Base-by-base conservation (phyloP, 1,140 invertebrate genomes). In the Aporrectodea caliginosa region DNA sequence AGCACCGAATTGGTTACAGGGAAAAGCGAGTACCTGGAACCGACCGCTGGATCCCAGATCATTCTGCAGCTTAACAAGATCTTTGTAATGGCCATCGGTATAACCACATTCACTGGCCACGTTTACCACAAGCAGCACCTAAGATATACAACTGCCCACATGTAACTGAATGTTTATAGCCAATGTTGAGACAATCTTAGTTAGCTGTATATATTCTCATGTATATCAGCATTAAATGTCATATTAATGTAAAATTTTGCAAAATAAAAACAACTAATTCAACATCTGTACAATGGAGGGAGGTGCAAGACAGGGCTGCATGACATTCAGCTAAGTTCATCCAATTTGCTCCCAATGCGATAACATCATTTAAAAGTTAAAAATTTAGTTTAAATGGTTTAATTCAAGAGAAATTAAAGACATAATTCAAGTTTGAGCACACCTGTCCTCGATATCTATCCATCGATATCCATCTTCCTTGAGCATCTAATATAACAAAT, bases 1-100 rank as follows among this genome's bases (percentile, higher is more conserved):
- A 0, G 90, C 89, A n/a, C 89, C 91, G 88, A 98, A 98, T 85
- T 98, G 95, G 88, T 98, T 97, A 85, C 95, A 97, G 0, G 96
- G 96, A 88, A 98, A 98, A 1, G 92, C 96, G 72, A 88, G 75
- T 14, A 88, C 83, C 71, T 94, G 84, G 90, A 91, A 79, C 95
- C 88, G 32, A 92, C 92, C 82, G 91, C 87, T 16, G 83, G 85
- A 35, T 92, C 91, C 35, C 86, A 90, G 85, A 27, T 85, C 91
- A 69, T 93, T 90, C 84, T 94, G 92, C 6, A 96, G 85, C 78
- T 91, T 89, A 33, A 92, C 92, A n/a, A 96, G 88, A 84, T 93
- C 91, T 82, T 86, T 91, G 86, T 95, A 95, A 86, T 95, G 94
- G 30, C 89, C 91, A 31, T 92, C 91, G 2, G 94, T 95, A 69